These are phyloP conservation scores for Saccostrea cuccullata DNA, from an alignment of 1,140 invertebrate genomes.

Conservation along the genomic window DNA sequence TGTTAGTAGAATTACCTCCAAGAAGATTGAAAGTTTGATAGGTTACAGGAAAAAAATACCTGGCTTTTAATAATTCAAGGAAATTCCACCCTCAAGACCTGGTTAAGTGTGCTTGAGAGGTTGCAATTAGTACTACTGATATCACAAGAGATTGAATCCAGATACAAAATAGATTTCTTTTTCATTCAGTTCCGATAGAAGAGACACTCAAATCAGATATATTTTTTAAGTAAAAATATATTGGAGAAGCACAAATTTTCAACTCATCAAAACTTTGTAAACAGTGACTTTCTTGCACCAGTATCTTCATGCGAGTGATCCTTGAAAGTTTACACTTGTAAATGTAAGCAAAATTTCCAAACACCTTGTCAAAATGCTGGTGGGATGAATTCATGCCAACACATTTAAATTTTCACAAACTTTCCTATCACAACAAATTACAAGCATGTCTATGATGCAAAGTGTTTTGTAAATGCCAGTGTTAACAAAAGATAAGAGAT, in stretches of 20 bases:
- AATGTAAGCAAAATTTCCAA: not conserved
- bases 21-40: constrained; percentile 21
- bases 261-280: not conserved
- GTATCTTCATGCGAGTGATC: not conserved
- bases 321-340: not conserved
- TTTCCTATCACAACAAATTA: constrained; percentile 33
- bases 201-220: not conserved
- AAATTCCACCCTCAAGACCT: constrained; percentile 1
- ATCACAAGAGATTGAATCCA: not conserved
- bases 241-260: not conserved
- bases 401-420: constrained; percentile 11
- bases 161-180: not conserved
- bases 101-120: not conserved
- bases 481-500: constrained; percentile 20
- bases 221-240: not conserved
- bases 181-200: not conserved
- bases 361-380: not conserved
- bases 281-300: not conserved
- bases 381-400: not conserved
- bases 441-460: constrained; percentile 1
- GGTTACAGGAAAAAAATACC: not conserved
- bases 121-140: not conserved
- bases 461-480: not conserved
- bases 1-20: not conserved
- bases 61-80: constrained; percentile 28